These are phyloP conservation scores for Rhineura floridana DNA, from an alignment of 2,113 vertebrate species.

Conservation along the genomic window DNA sequence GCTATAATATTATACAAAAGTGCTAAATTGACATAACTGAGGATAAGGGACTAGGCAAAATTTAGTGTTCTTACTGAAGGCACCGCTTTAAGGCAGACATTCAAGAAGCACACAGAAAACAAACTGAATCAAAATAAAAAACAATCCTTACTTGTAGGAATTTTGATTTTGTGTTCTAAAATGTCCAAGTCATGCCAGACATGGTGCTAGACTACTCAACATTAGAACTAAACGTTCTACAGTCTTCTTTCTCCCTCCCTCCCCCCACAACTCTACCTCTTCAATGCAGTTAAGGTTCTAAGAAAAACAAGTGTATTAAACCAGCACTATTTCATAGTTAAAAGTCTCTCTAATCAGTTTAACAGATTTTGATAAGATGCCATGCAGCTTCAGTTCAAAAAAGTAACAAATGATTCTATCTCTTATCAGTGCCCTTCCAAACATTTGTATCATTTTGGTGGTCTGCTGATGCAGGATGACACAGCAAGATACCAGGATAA, in stretches of 20 bases:
- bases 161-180: constrained; percentile 32
- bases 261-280: constrained; percentile 12
- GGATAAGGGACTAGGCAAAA: constrained; percentile 23
- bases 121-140: constrained; percentile 28
- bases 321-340: constrained; percentile 38
- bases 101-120: constrained; percentile 30
- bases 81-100: constrained; percentile 43
- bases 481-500: constrained; percentile 65
- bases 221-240: neutral
- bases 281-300: constrained; percentile 25
- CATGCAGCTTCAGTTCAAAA: constrained; percentile 1
- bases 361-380: constrained; percentile 35
- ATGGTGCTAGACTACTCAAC: neutral
- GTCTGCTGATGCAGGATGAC: constrained; percentile 66
- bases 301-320: constrained; percentile 42
- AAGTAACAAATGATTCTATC: neutral
- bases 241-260: neutral
- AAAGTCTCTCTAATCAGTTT: constrained; percentile 7
- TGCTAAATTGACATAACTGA: neutral
- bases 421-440: neutral
- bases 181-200: constrained; percentile 22
- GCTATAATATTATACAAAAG: neutral
- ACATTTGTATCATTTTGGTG: constrained; percentile 11
- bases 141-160: constrained; percentile 18
- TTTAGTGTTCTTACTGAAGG: constrained; percentile 53